Evolutionary conservation across 2,888 invertebrate genomes (phyloP), one percentile per base, ranked within the genome.

Genomic region (Andricus curvator): DNA sequence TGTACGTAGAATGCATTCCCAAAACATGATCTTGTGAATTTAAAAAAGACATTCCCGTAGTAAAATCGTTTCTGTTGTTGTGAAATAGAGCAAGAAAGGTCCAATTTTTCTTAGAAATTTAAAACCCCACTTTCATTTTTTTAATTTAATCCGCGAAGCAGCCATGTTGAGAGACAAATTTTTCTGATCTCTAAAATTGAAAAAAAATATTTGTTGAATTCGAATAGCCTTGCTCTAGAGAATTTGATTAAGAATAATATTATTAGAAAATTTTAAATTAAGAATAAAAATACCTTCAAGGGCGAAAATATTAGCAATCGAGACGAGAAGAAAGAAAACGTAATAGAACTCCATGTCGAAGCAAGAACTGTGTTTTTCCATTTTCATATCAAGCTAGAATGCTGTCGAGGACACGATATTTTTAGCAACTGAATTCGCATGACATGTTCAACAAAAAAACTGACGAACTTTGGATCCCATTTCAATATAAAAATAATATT

Each of bases 311-410:
- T 20, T 56, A 29, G 6, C 2, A 33, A 29, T 29, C 8, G 56
- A 20, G 29, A 74, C 29, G 51, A 74, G 29, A 56, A 74, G n/a
- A 74, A 56, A 11, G 33, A 56, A 51, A 15, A 56, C 56, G 33
- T n/a, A 74, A 29, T 29, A 51, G 17, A 74, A 51, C 74, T 74
- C 33, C 74, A 74, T 74, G 74, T 33, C 29, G 56, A 74, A 74
- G 25, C 25, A 56, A 22, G 20, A 56, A 74, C 74, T 74, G 56
- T 51, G 33, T 74, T 56, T 74, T 51, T 33, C 29, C n/a, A 74
- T 74, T 51, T 25, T 74, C n/a, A 56, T 74, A 74, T 74, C 74
- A 51, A 25, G 56, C 29, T 56, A 56, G 33, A 74, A 74, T 56
- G 33, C 29, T 74, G n/a, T 13, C 51, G 33, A 74, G 29, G 74